Evolutionary conservation across 2,113 vertebrate genomes (phyloP).

Genomic region (Drymodes brunneopygia): DNA sequence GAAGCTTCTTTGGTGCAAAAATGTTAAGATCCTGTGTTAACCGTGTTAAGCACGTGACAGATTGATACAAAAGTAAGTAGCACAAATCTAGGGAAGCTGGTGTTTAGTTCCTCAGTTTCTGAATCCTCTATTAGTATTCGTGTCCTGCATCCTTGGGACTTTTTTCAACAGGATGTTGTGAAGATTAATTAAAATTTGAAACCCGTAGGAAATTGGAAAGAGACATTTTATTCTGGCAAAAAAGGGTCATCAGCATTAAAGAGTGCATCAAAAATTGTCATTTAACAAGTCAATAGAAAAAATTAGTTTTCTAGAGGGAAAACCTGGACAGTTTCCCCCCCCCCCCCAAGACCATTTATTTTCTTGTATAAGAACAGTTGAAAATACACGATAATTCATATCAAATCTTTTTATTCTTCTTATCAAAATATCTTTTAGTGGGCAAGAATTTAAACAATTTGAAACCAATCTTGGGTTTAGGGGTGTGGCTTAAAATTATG

Average conservation of each 20-base stretch:
- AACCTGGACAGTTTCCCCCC: accelerated
- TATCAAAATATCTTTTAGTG: neutral
- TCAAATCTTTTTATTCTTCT: neutral
- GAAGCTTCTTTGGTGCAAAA: neutral
- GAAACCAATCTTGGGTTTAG: neutral
- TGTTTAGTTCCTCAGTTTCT: neutral
- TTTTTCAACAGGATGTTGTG: neutral
- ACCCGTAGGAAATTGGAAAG: neutral
- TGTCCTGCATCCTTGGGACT: neutral
- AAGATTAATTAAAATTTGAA: neutral
- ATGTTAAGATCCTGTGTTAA: neutral
- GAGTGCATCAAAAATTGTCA: neutral
- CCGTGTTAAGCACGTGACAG: neutral
- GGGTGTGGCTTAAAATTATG: neutral
- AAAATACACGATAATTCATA: neutral
- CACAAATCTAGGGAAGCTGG: neutral
- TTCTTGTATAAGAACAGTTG: neutral
- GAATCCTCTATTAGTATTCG: neutral
- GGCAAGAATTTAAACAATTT: neutral
- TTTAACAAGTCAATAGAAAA: neutral
- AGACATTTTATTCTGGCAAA: neutral
- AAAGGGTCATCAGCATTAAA: neutral
- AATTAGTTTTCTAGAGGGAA: neutral
- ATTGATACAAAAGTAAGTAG: neutral
- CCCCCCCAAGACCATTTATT: neutral